Conservation (phyloP, 2,113 vertebrate genomes). For the Brachionichthys hirsutus region DNA sequence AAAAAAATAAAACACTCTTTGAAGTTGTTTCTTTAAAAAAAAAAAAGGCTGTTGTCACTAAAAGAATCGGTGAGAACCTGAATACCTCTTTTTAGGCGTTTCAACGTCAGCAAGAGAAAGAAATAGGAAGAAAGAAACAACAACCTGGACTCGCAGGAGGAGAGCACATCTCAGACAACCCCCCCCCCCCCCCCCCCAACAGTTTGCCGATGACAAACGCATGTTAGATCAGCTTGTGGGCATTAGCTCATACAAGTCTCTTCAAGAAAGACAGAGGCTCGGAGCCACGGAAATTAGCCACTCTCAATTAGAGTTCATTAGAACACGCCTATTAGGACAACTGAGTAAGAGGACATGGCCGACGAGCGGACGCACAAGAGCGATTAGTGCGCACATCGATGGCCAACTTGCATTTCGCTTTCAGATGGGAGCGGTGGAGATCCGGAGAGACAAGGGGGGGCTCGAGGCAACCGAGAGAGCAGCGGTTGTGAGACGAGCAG, state of each 20-base stretch:
- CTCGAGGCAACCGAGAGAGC: conserved; percentile 37
- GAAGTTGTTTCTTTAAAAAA: conserved; percentile 69
- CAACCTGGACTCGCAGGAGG: conserved; percentile 14
- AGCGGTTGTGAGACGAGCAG: conserved; percentile 29
- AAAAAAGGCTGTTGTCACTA: conserved; percentile 64
- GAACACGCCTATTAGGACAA: conserved; percentile 68
- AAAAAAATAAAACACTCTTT: conserved; percentile 67
- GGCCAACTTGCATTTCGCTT: conserved; percentile 52
- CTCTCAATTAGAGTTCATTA: conserved; percentile 76
- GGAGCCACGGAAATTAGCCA: conserved; percentile 63
- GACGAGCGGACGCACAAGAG: conserved; percentile 55
- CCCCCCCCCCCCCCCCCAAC: conserved; percentile 7
- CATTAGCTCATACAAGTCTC: conserved; percentile 47
- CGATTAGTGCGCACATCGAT: conserved; percentile 56
- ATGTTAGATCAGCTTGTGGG: conserved; percentile 56
- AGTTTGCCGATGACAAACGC: conserved; percentile 21
- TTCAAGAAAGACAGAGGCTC: conserved; percentile 58
- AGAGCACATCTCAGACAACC: conserved; percentile 23
- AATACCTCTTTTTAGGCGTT: conserved; percentile 22
- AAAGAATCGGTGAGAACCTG: conserved; percentile 43
- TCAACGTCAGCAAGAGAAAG: conserved; percentile 12
- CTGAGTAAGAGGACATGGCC: conserved; percentile 62
- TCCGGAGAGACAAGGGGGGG: conserved; percentile 22
- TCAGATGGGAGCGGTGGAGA: conserved; percentile 55
- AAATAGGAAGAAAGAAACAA: conserved; percentile 17